Conservation (phyloP, 2,797 vertebrate species). For the Nasua narica region DNA sequence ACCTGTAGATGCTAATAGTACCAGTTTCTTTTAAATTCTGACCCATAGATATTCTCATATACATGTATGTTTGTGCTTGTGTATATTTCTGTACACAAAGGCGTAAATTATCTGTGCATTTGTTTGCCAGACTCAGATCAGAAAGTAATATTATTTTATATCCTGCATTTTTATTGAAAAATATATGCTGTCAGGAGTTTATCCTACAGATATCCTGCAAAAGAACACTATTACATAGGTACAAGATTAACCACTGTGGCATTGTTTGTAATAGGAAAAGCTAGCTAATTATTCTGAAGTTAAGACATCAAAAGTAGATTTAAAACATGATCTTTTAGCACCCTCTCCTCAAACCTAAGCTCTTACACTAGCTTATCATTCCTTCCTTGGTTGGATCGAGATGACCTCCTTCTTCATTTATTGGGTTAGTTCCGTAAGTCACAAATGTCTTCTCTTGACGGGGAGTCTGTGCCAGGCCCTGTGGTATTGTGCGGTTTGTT, state of each 20-base stretch:
- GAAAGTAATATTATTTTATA: neutral
- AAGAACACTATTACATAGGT: neutral
- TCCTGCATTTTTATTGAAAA: neutral
- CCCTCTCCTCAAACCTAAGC: neutral
- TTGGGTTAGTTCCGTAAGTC: neutral
- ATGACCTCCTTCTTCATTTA: neutral
- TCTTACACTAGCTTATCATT: neutral
- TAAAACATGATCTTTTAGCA: neutral
- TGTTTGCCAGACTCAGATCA: neutral
- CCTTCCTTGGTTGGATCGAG: neutral
- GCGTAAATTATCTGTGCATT: neutral
- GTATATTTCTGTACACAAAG: neutral
- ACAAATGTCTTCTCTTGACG: neutral
- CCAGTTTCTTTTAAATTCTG: neutral
- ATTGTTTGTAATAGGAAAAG: neutral
- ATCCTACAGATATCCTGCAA: neutral
- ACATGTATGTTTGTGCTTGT: neutral
- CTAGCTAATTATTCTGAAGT: neutral
- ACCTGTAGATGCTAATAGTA: neutral
- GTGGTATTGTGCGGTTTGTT: neutral
- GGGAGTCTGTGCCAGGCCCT: neutral
- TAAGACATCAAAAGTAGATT: slow-evolving; percentile 15
- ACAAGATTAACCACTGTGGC: neutral
- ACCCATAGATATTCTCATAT: neutral
- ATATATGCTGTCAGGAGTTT: neutral